Percentiles rank a stretch among this genome's conserved stretches.
Evolutionary conservation across 2,113 vertebrate genomes (phyloP).

Genomic region (Danio rerio): DNA sequence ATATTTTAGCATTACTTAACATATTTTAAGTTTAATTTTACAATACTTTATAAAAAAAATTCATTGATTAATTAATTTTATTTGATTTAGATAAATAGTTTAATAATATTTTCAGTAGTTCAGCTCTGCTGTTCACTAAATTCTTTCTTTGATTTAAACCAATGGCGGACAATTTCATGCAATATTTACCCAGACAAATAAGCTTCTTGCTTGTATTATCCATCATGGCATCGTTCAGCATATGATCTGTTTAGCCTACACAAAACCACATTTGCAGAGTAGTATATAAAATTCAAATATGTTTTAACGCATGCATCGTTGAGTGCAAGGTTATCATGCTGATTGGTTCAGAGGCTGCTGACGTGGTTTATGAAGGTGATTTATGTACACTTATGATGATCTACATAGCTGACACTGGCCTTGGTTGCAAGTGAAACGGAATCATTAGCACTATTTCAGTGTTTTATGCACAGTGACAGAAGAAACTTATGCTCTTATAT

Average conservation of each 20-base stretch:
- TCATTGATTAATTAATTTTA: no score
- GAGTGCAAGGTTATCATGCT: slow-evolving; percentile 52
- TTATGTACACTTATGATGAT: slow-evolving; percentile 59
- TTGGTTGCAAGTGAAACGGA: slow-evolving; percentile 53
- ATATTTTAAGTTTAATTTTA: no score
- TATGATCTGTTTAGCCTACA: slow-evolving; percentile 35
- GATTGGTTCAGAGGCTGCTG: slow-evolving; percentile 51
- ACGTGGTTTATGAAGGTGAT: slow-evolving; percentile 55
- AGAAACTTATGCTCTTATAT: slow-evolving; percentile 24
- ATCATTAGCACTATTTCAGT: slow-evolving; percentile 58
- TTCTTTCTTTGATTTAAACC: neutral
- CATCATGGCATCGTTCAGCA: slow-evolving; percentile 26
- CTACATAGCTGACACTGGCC: slow-evolving; percentile 47
- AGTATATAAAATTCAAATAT: slow-evolving; percentile 52
- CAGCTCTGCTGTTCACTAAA: neutral
- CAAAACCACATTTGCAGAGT: slow-evolving; percentile 38
- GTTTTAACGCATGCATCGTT: slow-evolving; percentile 45
- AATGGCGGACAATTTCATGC: neutral
- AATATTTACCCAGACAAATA: slow-evolving; percentile 11
- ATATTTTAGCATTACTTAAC: no score
- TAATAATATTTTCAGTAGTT: neutral
- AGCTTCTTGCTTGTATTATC: slow-evolving; percentile 15
- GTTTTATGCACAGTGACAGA: slow-evolving; percentile 46
- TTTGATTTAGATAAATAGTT: no score
- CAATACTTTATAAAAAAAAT: no score